Evolutionary conservation across 2,888 invertebrate species (phyloP), one percentile per base, ranked within the genome.

Genomic region (Phlogophora meticulosa): DNA sequence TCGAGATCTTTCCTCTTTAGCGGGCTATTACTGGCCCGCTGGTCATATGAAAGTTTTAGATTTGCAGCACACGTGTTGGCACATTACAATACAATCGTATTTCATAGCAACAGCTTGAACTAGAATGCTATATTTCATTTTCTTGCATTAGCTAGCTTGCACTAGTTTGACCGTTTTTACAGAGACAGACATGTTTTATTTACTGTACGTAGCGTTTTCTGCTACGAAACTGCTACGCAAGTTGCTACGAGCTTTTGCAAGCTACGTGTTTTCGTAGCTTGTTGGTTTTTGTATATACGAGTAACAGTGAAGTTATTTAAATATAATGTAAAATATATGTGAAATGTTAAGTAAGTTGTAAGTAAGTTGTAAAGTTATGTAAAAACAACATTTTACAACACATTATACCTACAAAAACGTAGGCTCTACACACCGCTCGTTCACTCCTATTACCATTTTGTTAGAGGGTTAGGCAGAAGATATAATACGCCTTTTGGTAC

Each of bases 181-280:
- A 34, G 7, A 15, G 49, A 55, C 28, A 4, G 28, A 28, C 20
- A n/a, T 32, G 13, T 10, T 10, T 11, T 32, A 49, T 38, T 51
- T 46, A 36, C 24, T 51, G 20, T 22, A 13, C 36, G 46, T 73
- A 66, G 42, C 45, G 15, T 28, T 66, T 20, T 28, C 7, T 43
- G 75, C 68, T 74, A 69, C 69, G 48, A 36, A 22, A 42, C 22
- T 11, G 52, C 52, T 69, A 69, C 46, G 40, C 5, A 17, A 15
- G 11, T 22, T 15, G 65, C 65, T 64, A 66, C 68, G 56, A 42
- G 67, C 28, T 28, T 28, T 28, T 5, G 5, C 5, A n/a, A 4
- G 28, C 53, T 55, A 48, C 40, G 24, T 7, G 13, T 4, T 32
- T 38, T 43, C 32, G 48, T 66, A 53, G 42, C 22, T 17, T 36